Evolutionary conservation across 2,113 vertebrate species (phyloP), one percentile per base, ranked within the genome.

Genomic region (Loxodonta africana): DNA sequence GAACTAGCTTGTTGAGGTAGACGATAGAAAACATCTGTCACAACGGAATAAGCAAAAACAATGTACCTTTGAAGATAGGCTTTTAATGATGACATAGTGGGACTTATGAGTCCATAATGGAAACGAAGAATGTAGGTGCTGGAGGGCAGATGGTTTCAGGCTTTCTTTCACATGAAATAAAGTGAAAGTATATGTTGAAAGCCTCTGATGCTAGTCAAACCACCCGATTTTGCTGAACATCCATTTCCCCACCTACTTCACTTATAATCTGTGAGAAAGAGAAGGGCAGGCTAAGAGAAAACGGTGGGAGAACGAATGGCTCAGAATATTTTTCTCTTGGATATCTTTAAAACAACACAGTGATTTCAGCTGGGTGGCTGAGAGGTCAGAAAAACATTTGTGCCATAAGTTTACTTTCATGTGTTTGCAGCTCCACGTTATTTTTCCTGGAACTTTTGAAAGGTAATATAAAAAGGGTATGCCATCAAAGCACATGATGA

Each of bases 1-100:
- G 98, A 98, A 98, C 97, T 96, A 97, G 97, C 96, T 96, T 83
- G 94, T 98, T 98, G 98, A 98, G 98, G 96, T 97, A 95, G 97
- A 97, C 98, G 98, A 99, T 98, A 91, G 62, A 97, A 99, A 99
- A 98, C 98, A 99, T 98, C 98, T 99, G 98, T 96, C 98, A 96
- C 96, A 95, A 96, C 82, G 97, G 98, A 97, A 98, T 95, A 98
- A 98, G 98, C 97, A 97, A 98, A 98, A 98, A 96, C 97, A 98
- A 97, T 85, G 92, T 97, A 96, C 94, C 98, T 99, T 99, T 99
- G 98, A 99, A 99, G 98, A 86, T 76, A 91, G 86, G 3, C 53
- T 97, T 97, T 97, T 97, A 92, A 97, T 96, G 95, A 96, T 88
- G 98, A 97, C 37, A 37, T 37, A 86, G 78, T 57, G 48, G 86